Percentiles rank a stretch among this genome's conserved stretches.
Conservation (phyloP, 1,140 invertebrate genomes). For the Neodiprion pinetum region DNA sequence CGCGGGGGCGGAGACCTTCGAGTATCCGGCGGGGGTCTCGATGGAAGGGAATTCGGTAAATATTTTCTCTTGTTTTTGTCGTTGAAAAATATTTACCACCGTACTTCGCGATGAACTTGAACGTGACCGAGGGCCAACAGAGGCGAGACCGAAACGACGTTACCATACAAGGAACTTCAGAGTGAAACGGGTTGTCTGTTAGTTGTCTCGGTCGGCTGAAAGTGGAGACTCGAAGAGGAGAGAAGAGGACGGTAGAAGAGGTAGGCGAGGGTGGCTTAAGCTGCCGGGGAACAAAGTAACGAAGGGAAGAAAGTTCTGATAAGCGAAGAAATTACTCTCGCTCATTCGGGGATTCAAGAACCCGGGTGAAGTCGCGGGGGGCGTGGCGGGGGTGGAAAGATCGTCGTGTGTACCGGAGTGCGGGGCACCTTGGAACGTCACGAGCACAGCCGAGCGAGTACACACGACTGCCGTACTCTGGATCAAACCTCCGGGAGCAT, state of each 20-base stretch:
- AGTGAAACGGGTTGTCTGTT: too few relatives aligned
- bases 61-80: too few relatives aligned
- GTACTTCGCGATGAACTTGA: too few relatives aligned
- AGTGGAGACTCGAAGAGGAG: conserved; percentile 13
- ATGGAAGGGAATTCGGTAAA: too few relatives aligned
- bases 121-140: too few relatives aligned
- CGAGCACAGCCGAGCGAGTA: conserved; percentile 35
- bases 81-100: too few relatives aligned
- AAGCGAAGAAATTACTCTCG: conserved; percentile 4
- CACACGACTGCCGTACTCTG: conserved; percentile 39
- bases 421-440: not conserved
- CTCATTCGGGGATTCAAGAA: not conserved
- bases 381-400: not conserved
- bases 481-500: conserved; percentile 37
- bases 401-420: not conserved
- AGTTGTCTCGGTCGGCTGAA: not conserved
- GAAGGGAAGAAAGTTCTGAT: not conserved
- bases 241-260: not conserved
- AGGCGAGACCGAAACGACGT: too few relatives aligned
- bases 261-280: conserved; percentile 19
- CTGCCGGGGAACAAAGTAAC: conserved; percentile 24
- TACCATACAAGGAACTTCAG: too few relatives aligned
- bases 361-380: not conserved
- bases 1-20: too few relatives aligned
- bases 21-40: too few relatives aligned